phyloP scores from a whole-genome alignment of 2,797 vertebrate genomes.

The Ispidina picta region DNA sequence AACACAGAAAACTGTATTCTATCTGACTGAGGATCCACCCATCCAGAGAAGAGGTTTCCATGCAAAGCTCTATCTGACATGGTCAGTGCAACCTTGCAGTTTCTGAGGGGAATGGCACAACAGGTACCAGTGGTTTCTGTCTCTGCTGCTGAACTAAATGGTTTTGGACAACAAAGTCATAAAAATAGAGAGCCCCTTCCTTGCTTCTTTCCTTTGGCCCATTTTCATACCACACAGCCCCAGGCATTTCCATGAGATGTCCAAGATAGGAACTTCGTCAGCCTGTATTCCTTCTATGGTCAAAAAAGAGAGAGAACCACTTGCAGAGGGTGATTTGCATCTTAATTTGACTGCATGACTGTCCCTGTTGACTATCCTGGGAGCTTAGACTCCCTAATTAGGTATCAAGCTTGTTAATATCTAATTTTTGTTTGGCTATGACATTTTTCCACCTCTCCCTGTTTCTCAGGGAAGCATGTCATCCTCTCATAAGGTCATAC shows the following conservation, averaged over 20 bases:
- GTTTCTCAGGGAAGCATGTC: not conserved
- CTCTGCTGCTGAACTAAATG: not conserved
- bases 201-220: conserved; percentile 1
- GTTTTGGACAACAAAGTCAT: not conserved
- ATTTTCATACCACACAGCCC: not conserved
- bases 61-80: not conserved
- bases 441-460: not conserved
- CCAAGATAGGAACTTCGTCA: not conserved
- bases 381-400: not conserved
- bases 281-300: conserved; percentile 25
- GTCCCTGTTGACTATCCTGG: not conserved
- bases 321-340: not conserved
- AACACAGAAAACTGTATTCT: not conserved
- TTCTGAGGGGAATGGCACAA: not conserved
- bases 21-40: not conserved
- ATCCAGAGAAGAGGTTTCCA: not conserved
- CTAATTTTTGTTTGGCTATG: not conserved
- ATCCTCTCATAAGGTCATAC: not conserved
- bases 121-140: not conserved
- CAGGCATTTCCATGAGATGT: conserved; percentile 22
- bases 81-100: not conserved
- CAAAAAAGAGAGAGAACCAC: not conserved
- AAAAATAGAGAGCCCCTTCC: not conserved
- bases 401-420: not conserved
- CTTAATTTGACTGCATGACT: not conserved